phyloP scores from a whole-genome alignment of 2,888 invertebrate genomes.

The Phasia obesa region DNA sequence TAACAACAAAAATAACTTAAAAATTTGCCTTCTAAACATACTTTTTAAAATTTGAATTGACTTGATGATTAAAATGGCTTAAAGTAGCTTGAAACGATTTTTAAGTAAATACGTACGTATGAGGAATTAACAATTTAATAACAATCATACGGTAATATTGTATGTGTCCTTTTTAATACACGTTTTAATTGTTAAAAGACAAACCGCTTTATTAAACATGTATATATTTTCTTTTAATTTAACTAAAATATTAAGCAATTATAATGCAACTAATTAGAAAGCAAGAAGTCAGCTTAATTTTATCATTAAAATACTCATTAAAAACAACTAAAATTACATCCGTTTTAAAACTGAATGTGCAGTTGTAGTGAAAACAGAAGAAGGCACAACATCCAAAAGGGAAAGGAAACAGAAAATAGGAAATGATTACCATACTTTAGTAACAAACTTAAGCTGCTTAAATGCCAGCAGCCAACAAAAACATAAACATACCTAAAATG shows the following conservation, averaged over 20 bases:
- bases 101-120: conserved; percentile 22
- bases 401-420: conserved; percentile 43
- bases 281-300: conserved; percentile 62
- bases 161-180: conserved; percentile 5
- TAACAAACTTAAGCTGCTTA: conserved; percentile 69
- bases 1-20: too few relatives aligned
- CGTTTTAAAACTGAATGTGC: conserved; percentile 42
- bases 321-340: conserved; percentile 65
- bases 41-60: too few relatives aligned
- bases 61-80: too few relatives aligned
- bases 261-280: conserved; percentile 67
- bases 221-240: conserved; percentile 4
- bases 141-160: conserved; percentile 45
- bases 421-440: conserved; percentile 35
- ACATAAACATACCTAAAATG: conserved; percentile 59
- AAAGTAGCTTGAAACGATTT: too few relatives aligned
- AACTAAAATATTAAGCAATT: conserved; percentile 58
- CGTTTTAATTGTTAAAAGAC: not conserved
- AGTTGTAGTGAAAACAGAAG: conserved; percentile 8
- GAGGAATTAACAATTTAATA: conserved; percentile 46
- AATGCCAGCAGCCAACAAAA: conserved; percentile 36
- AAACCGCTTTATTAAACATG: not conserved
- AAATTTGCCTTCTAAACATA: too few relatives aligned
- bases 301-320: conserved; percentile 68
- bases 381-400: conserved; percentile 14